phyloP scores from a whole-genome alignment of 1,140 invertebrate species.

The Melanaphis sacchari region DNA sequence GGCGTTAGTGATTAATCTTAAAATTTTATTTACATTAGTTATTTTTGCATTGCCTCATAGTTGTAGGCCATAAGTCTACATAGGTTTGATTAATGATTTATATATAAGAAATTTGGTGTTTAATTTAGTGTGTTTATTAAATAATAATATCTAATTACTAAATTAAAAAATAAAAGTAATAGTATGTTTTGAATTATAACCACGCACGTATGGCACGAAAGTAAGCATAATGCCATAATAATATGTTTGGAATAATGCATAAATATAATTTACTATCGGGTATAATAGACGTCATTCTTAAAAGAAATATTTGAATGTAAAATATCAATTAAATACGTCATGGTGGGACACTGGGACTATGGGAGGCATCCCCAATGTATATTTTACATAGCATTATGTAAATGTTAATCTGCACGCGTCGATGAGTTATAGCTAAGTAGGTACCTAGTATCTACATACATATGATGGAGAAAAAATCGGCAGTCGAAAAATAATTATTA shows the following conservation, averaged over 20 bases:
- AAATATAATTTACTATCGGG: background rate
- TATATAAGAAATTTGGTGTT: too few relatives aligned
- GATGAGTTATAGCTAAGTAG: background rate
- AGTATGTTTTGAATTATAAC: background rate
- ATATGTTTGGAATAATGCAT: background rate
- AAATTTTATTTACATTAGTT: too few relatives aligned
- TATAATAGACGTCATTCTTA: background rate
- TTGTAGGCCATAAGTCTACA: too few relatives aligned
- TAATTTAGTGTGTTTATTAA: too few relatives aligned
- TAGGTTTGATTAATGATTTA: too few relatives aligned
- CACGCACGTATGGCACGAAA: background rate
- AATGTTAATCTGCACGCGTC: background rate
- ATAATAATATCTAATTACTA: too few relatives aligned
- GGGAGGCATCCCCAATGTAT: background rate
- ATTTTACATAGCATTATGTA: background rate
- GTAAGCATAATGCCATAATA: background rate
- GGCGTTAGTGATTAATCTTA: too few relatives aligned
- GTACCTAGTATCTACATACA: background rate
- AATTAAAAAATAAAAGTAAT: background rate
- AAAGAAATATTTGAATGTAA: background rate
- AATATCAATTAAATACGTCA: constrained; percentile 1
- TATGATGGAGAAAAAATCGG: background rate
- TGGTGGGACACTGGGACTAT: background rate
- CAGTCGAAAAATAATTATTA: background rate
- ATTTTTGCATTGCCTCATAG: too few relatives aligned